Conservation (phyloP, 2,797 vertebrate species). For the Lithobates sylvaticus region DNA sequence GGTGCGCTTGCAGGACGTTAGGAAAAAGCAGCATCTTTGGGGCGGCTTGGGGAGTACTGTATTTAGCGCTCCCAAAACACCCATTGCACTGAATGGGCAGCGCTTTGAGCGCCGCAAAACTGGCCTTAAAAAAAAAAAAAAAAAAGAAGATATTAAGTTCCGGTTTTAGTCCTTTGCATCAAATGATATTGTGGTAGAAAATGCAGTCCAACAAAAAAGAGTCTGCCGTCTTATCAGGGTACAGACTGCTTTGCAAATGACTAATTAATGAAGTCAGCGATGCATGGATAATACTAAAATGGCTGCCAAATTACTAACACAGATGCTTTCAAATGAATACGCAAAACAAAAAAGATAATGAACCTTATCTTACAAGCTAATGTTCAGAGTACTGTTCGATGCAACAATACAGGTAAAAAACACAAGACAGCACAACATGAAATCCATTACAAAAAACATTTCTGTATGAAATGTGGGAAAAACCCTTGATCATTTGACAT, state of each 20-base stretch:
- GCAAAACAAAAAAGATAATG: conserved; percentile 8
- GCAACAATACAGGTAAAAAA: background rate
- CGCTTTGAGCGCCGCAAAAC: too few species aligned
- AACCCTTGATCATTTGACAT: too few species aligned
- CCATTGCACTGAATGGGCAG: too few species aligned
- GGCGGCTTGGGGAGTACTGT: too few species aligned
- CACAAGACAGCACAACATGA: background rate
- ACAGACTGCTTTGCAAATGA: conserved; percentile 23
- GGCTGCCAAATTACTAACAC: conserved; percentile 62
- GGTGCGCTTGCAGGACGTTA: too few species aligned
- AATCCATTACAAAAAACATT: background rate
- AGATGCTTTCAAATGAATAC: background rate
- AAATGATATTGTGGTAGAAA: background rate
- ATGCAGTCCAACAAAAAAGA: background rate
- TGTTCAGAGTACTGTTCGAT: background rate
- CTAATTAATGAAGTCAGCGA: conserved; percentile 33
- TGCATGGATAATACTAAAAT: conserved; percentile 67
- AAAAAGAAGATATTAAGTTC: background rate
- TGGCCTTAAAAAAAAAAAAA: too few species aligned
- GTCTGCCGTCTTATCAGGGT: conserved; percentile 3
- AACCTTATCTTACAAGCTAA: conserved; percentile 9
- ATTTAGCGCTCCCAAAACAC: too few species aligned
- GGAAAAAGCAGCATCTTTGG: too few species aligned
- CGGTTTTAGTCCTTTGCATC: background rate
- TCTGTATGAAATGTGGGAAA: background rate